phyloP scores from a whole-genome alignment of 2,797 vertebrate genomes.

The Sebastes variabilis region DNA sequence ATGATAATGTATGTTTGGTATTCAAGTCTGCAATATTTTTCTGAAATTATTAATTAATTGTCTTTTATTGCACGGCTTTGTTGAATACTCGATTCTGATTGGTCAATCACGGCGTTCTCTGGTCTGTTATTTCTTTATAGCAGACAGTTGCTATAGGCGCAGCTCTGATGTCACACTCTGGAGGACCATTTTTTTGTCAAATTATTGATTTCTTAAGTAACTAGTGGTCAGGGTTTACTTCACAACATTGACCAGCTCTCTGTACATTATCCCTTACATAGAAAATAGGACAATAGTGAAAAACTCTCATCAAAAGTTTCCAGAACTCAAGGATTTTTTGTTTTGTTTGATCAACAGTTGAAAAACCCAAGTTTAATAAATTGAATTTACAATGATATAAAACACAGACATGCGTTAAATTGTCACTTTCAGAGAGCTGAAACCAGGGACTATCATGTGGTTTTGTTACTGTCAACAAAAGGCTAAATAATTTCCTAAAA shows the following conservation, averaged over 20 bases:
- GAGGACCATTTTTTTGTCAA: no score
- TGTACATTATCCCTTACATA: no score
- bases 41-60: neutral
- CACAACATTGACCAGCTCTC: no score
- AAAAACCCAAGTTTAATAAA: neutral
- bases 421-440: no score
- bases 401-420: no score
- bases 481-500: neutral
- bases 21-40: neutral
- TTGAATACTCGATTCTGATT: neutral
- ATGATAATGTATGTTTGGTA: neutral
- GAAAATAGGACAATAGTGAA: neutral
- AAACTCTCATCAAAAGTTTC: neutral
- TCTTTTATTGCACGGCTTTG: neutral
- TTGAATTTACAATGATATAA: neutral
- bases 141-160: no score
- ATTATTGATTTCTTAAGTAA: no score
- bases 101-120: no score
- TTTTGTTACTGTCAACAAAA: neutral
- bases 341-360: neutral
- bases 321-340: neutral
- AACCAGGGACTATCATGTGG: no score
- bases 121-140: no score
- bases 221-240: no score
- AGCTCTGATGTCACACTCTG: no score